Percentiles rank a stretch among this genome's conserved stretches.
These are phyloP conservation scores for Mastigias papua DNA, from an alignment of 30 jellyfish, hydroid and myxozoan genomes.

Conservation along the genomic window DNA sequence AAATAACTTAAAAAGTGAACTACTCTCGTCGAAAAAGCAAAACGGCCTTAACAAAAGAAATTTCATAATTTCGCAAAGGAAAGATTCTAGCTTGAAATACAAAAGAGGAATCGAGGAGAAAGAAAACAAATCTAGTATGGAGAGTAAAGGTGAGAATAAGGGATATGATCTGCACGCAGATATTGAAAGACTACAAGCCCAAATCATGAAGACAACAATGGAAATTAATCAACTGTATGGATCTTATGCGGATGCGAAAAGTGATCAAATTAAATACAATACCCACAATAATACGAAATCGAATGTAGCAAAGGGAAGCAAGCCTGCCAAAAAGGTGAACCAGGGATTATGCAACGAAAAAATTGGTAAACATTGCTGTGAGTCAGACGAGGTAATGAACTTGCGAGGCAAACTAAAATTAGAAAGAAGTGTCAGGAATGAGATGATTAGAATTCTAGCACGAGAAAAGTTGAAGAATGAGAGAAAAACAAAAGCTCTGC, in stretches of 20 bases:
- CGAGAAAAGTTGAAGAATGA: constrained; percentile 42
- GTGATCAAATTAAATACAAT: background rate
- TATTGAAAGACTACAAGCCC: constrained; percentile 18
- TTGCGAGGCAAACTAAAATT: constrained; percentile 9
- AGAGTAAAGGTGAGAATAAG: background rate
- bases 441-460: constrained; percentile 51
- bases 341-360: background rate
- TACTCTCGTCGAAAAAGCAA: background rate
- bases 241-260: background rate
- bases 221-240: constrained; percentile 20
- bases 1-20: background rate
- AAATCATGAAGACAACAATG: constrained; percentile 36
- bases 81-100: background rate
- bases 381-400: constrained; percentile 2
- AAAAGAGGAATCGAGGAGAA: background rate
- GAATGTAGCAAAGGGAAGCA: background rate
- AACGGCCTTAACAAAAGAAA: background rate
- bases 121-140: background rate
- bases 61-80: background rate
- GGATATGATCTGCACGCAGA: background rate
- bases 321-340: background rate
- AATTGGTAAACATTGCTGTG: constrained; percentile 2
- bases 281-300: background rate
- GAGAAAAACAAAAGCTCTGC: constrained; percentile 35
- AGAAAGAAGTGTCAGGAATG: constrained; percentile 34